Evolutionary conservation across 2,113 vertebrate species (phyloP).

Genomic region (Hylia prasina): DNA sequence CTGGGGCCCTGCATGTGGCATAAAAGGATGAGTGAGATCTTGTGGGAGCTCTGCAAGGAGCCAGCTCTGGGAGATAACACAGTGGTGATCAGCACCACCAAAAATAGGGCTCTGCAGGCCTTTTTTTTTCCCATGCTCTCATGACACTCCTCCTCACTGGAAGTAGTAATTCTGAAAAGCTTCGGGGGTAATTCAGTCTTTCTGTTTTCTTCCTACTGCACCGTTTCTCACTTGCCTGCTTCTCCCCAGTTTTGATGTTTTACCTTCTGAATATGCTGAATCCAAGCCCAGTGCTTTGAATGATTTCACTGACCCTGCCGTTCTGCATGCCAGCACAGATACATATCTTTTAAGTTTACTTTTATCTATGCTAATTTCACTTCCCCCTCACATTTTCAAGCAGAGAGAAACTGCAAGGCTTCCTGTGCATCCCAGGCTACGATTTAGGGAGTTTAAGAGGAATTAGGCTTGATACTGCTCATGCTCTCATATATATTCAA

Average conservation of each 20-base stretch:
- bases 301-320: constrained; percentile 5
- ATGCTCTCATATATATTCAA: neutral
- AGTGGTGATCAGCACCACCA: neutral
- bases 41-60: neutral
- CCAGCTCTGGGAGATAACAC: neutral
- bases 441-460: neutral
- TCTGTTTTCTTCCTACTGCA: neutral
- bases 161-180: constrained; percentile 30
- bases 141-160: constrained; percentile 16
- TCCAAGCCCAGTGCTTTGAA: neutral
- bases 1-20: neutral
- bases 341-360: neutral
- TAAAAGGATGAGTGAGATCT: neutral
- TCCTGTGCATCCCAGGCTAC: neutral
- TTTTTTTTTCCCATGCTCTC: neutral
- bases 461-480: neutral
- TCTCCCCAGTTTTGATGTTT: neutral
- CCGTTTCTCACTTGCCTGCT: neutral
- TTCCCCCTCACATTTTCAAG: constrained; percentile 30
- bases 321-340: neutral
- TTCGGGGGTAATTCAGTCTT: neutral
- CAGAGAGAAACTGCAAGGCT: neutral
- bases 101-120: neutral
- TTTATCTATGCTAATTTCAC: constrained; percentile 30
- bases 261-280: constrained; percentile 2